A percentile compares a stretch with the other conserved stretches of the same genome.
phyloP scores from a whole-genome alignment of 2,797 vertebrate species.

The Tenualosa ilisha region DNA sequence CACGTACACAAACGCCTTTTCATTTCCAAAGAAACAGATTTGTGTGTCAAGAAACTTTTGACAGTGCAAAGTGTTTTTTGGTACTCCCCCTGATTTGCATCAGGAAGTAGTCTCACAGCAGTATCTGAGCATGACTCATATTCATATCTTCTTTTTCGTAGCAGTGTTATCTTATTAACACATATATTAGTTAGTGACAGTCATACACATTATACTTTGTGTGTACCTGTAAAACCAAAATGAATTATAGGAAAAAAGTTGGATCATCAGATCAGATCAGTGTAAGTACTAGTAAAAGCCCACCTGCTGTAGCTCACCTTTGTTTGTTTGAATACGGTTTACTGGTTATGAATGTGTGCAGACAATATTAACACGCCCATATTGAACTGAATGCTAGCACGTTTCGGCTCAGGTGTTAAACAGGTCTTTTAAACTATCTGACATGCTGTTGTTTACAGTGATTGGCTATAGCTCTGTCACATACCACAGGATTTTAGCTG shows the following conservation, averaged over 20 bases:
- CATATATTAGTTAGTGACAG: no score
- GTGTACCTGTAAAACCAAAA: not conserved
- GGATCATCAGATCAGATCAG: not conserved
- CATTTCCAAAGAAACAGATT: not conserved
- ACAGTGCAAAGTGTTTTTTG: not conserved
- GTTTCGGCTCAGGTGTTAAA: not conserved
- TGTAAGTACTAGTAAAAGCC: no score
- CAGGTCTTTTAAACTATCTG: not conserved
- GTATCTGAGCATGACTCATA: not conserved
- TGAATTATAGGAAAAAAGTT: not conserved
- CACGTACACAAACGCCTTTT: not conserved
- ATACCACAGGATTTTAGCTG: not conserved
- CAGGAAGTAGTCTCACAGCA: not conserved
- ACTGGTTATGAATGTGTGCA: not conserved
- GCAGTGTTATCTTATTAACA: not conserved
- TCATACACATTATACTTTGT: not conserved
- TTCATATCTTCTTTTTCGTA: not conserved
- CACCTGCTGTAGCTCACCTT: not conserved
- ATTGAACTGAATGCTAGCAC: not conserved
- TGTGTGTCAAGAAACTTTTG: not conserved
- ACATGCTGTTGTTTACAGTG: not conserved
- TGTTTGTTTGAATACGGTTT: not conserved
- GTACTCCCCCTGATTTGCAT: not conserved
- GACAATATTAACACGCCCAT: not conserved
- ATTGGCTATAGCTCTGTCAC: not conserved